Base-by-base conservation (phyloP, 1,140 invertebrate species). In the Scylla paramamosain region DNA sequence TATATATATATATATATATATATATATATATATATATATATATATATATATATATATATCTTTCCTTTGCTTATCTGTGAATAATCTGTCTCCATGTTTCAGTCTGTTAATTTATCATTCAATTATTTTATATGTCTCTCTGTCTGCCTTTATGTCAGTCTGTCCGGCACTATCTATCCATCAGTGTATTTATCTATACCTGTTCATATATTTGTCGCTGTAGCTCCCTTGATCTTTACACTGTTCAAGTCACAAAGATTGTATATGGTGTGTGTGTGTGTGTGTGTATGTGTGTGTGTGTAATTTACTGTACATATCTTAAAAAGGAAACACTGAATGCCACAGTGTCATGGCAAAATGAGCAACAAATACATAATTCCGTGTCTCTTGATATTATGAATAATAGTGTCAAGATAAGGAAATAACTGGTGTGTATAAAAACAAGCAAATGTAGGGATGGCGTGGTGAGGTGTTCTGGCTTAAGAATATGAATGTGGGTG, bases 21-120 rank as follows among this genome's bases (percentile, higher is more conserved):
- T 92, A 92, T 92, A 92, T 92, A 92, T 92, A 92, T 92, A 92
- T 92, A 92, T 92, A 92, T 92, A 92, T 92, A 92, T 92, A 92
- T 92, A 92, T 92, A 92, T 92, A 92, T 92, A 92, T 92, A 82
- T 77, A 31, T 92, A 82, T 32, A 82, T 82, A 39, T 92, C n/a
- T 10, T 86, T 10, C 39, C 8, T 86, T 10, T 86, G 20, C 39
- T 32, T 86, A 86, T 86, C 31, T 86, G n/a, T n/a, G n/a, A n/a
- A n/a, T n/a, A n/a, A n/a, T n/a, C n/a, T n/a, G 39, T 6, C 6
- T 39, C 39, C 39, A 1, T 39, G 39, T 39, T 2, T 39, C 6
- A 2, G 6, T 39, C 39, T 39, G 39, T 39, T 39, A 39, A 39
- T 39, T 39, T 6, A n/a, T 39, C 6, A 39, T 6, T 39, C 39